phyloP scores from a whole-genome alignment of 2,797 vertebrate genomes.

The Babyrousa celebensis region DNA sequence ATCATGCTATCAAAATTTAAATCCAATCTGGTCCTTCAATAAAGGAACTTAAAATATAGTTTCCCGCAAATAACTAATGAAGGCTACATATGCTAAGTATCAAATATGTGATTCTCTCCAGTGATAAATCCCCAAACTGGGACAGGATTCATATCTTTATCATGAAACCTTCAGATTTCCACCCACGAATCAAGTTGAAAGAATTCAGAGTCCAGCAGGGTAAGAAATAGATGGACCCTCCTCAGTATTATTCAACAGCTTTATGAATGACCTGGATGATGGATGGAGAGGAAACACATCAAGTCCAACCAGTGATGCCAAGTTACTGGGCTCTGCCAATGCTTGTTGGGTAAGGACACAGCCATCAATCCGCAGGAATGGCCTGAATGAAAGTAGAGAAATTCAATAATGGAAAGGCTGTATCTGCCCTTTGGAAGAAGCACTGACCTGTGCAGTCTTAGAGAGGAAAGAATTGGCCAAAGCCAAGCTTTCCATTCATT shows the following conservation, averaged over 20 bases:
- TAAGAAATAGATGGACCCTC: background rate
- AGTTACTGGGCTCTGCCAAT: background rate
- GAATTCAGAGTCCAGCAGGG: background rate
- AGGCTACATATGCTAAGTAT: slow-evolving; percentile 15
- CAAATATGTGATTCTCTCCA: slow-evolving; percentile 14
- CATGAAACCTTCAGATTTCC: slow-evolving; percentile 42
- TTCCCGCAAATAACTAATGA: slow-evolving; percentile 24
- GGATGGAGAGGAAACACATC: background rate
- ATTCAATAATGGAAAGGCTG: background rate
- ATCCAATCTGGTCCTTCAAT: background rate
- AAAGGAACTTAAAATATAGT: slow-evolving; percentile 53
- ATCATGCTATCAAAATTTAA: background rate
- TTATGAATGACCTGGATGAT: background rate
- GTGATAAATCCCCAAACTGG: slow-evolving; percentile 2
- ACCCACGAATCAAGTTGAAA: background rate
- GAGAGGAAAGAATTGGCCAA: background rate
- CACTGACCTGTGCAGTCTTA: background rate
- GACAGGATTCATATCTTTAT: background rate
- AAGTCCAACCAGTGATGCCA: background rate
- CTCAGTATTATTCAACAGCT: background rate
- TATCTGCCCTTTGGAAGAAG: slow-evolving; percentile 32
- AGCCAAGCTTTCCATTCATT: background rate
- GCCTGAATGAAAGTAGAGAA: slow-evolving; percentile 43
- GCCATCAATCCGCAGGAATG: background rate
- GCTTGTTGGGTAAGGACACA: background rate